These are phyloP conservation scores for Lycocerus yunnanus DNA, from an alignment of 2,888 invertebrate genomes.

Conservation along the genomic window DNA sequence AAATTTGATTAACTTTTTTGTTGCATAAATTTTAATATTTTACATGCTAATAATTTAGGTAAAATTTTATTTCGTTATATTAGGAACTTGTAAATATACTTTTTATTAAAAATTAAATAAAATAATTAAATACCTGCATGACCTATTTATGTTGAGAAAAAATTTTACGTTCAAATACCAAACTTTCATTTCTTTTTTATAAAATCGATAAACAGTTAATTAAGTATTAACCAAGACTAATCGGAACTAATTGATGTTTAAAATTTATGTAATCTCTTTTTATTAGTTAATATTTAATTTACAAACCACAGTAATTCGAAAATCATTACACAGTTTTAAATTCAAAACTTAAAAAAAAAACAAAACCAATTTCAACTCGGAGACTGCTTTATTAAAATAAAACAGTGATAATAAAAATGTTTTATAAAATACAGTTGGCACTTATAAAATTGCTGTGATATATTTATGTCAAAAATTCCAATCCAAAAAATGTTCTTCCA, in stretches of 20 bases:
- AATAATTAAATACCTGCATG: not conserved
- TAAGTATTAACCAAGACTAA: not conserved
- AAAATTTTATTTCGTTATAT: not conserved
- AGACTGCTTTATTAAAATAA: not conserved
- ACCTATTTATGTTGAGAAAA: not conserved
- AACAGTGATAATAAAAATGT: not conserved
- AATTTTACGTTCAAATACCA: not conserved
- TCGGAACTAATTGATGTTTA: not conserved
- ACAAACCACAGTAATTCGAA: not conserved
- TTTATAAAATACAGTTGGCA: not conserved
- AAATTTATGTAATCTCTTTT: not conserved
- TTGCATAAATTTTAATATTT: not conserved
- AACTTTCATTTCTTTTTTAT: not conserved
- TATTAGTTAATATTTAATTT: not conserved
- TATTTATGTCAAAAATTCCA: slow-evolving; percentile 6
- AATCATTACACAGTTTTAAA: not conserved
- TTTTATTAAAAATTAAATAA: not conserved
- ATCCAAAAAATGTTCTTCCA: not conserved
- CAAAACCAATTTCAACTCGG: not conserved
- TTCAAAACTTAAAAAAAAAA: not conserved
- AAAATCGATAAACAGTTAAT: not conserved
- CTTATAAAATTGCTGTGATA: not conserved
- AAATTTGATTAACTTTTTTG: not conserved
- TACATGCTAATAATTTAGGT: not conserved
- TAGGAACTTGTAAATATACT: not conserved